phyloP scores from a whole-genome alignment of 1,140 invertebrate genomes.

The Nasonia vitripennis region DNA sequence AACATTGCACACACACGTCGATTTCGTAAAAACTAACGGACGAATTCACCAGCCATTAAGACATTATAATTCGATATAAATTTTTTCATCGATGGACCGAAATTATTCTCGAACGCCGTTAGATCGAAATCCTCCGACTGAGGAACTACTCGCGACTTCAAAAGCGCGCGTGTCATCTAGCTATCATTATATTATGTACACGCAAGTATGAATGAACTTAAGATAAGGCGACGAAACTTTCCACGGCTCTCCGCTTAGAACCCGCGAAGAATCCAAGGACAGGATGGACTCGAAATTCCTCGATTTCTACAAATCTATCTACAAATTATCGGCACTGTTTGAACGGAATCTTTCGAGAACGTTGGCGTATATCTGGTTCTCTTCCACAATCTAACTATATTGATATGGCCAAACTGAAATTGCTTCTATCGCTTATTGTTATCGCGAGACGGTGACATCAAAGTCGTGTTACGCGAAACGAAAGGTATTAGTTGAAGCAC shows the following conservation, averaged over 20 bases:
- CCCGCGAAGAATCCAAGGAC: background rate
- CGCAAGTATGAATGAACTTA: constrained; percentile 14
- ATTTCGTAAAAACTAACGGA: background rate
- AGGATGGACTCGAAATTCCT: background rate
- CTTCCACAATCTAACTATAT: too few species aligned
- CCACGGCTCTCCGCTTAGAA: background rate
- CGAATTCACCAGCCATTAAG: background rate
- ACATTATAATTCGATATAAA: background rate
- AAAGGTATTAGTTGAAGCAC: too few species aligned
- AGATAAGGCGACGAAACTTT: constrained; percentile 32
- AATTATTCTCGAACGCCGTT: background rate
- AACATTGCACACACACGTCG: background rate
- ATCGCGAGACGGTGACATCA: too few species aligned
- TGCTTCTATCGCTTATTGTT: too few species aligned
- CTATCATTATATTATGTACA: background rate
- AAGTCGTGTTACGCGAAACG: too few species aligned
- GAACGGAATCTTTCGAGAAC: background rate
- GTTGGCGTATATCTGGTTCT: too few species aligned
- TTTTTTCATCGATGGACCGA: background rate
- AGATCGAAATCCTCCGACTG: background rate
- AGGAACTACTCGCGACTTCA: background rate
- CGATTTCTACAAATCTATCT: constrained; percentile 17
- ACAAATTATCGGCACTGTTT: background rate
- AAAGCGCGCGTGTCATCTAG: background rate
- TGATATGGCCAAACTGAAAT: too few species aligned